phyloP scores from a whole-genome alignment of 2,113 vertebrate genomes.

The Clarias macrocephalus region DNA sequence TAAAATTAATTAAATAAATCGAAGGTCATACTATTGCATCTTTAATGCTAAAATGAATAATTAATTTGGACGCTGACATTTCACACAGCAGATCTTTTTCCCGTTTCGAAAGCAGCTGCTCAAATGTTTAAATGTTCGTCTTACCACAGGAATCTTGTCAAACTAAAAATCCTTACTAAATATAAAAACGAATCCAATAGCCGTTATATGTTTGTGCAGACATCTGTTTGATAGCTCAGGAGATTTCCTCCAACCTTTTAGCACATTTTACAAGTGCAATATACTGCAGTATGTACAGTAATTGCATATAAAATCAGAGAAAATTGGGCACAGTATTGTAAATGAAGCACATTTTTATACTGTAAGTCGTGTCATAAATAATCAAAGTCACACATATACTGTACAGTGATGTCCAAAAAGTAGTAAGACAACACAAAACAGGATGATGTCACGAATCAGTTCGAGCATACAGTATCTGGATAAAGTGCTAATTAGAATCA shows the following conservation, averaged over 20 bases:
- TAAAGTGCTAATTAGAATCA: too few species aligned
- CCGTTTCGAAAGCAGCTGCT: not conserved
- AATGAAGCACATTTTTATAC: not conserved
- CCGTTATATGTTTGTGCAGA: not conserved
- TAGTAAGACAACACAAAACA: too few species aligned
- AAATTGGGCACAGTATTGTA: not conserved
- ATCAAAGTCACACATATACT: not conserved
- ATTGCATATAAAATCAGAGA: not conserved
- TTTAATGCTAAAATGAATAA: constrained; percentile 23
- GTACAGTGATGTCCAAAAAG: too few species aligned
- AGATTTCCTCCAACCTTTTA: not conserved
- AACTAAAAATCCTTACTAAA: not conserved
- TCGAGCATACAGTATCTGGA: too few species aligned
- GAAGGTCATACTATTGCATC: constrained; percentile 22
- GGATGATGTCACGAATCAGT: too few species aligned
- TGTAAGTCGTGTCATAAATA: not conserved
- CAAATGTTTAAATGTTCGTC: not conserved
- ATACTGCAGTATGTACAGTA: not conserved
- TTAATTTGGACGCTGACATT: constrained; percentile 11
- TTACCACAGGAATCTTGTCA: not conserved
- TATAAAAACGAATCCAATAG: not conserved
- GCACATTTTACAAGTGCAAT: not conserved
- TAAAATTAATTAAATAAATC: constrained; percentile 12
- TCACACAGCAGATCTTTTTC: not conserved
- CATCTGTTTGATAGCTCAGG: not conserved